Base-by-base conservation (phyloP, 2,888 invertebrate species). In the Spisula solida region DNA sequence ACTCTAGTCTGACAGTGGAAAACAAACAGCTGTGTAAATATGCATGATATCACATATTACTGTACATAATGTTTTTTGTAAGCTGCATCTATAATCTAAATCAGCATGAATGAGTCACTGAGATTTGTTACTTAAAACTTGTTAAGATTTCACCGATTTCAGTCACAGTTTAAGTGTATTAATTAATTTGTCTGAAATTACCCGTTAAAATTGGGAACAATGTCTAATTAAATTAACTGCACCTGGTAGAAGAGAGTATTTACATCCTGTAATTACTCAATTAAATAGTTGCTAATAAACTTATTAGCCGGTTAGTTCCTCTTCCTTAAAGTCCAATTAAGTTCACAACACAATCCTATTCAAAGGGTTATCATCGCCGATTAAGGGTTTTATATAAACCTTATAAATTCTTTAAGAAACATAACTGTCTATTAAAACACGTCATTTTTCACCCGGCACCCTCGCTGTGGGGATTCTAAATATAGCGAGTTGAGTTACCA, bases 21-120 rank as follows among this genome's bases (percentile, higher is more conserved):
- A 75, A 14, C 18, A 75, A 75, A 75, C 75, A 75, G 75, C 75
- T 75, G 75, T 31, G 31, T 18, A 75, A 75, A 75, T 75, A 75
- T 75, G 31, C 34, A 75, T 31, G 75, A 75, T 75, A 75, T n/a
- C 12, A 31, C 0, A 0, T 14, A 16, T 16, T 31, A 34, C n/a
- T n/a, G n/a, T n/a, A n/a, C 18, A 75, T 18, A 16, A 34, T 34
- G 25, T 8, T 75, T 75, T 75, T 31, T 75, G 34, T 34, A 34
- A 18, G 34, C 60, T n/a, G 60, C 60, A 25, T 66, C 60, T 66
- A 4, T 10, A n/a, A 25, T 66, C 60, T 66, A 66, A n/a, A 66
- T 66, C 34, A 12, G 12, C n/a, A 41, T 41, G n/a, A 25, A 70
- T 75, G 75, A 75, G 75, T 75, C 75, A 75, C 75, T 34, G 16